Evolutionary conservation across 2,113 vertebrate genomes (phyloP).

Genomic region (cattle (Bos taurus)): ARS-UCD2.0 NC_037336.1:94578001-94578500

Average conservation of each 20-base stretch:
- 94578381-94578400: too few species aligned
- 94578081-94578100: fast-evolving
- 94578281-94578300: neutral
- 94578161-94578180: neutral
- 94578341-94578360: too few species aligned
- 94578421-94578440: neutral
- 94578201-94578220: too few species aligned
- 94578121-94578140: neutral
- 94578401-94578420: too few species aligned
- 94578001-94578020: neutral
- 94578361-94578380: neutral
- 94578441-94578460: neutral
- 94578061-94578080: fast-evolving
- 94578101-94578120: fast-evolving
- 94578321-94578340: fast-evolving
- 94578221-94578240: fast-evolving
- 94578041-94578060: fast-evolving
- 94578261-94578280: fast-evolving
- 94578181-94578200: fast-evolving
- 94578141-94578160: fast-evolving
- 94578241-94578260: neutral
- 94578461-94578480: neutral
- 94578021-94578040: fast-evolving
- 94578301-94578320: fast-evolving
- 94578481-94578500: fast-evolving